Evolutionary conservation across 2,797 vertebrate genomes (phyloP).

Genomic region (Australoheros facetus): DNA sequence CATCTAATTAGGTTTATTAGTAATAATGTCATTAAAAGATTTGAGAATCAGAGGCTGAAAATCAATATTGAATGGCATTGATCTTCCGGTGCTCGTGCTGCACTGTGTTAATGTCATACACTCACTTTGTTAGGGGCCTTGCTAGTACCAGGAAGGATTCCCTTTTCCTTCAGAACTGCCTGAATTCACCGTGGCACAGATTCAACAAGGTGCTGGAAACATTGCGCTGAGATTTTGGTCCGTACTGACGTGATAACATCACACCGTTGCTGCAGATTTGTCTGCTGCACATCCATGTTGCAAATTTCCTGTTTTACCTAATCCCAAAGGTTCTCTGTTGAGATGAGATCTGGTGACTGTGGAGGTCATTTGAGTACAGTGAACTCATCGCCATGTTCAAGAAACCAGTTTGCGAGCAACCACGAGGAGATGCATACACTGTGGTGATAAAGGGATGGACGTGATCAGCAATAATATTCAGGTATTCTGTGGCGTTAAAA

Average conservation of each 20-base stretch:
- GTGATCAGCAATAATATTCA: background rate
- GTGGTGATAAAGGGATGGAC: background rate
- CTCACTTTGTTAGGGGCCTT: background rate
- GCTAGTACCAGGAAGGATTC: background rate
- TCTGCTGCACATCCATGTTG: background rate
- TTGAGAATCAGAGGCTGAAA: background rate
- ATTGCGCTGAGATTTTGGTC: background rate
- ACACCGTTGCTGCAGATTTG: background rate
- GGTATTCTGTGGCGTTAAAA: background rate
- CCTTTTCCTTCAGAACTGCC: background rate
- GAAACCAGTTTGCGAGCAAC: background rate
- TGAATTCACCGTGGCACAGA: too few relatives aligned
- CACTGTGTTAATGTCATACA: background rate
- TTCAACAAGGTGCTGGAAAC: background rate
- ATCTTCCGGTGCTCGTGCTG: background rate
- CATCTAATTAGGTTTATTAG: background rate
- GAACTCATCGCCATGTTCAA: background rate
- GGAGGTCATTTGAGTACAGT: background rate
- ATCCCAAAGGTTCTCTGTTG: background rate
- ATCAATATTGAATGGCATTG: background rate
- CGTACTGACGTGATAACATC: background rate
- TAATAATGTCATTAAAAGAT: background rate
- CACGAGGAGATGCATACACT: background rate
- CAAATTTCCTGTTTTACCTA: background rate
- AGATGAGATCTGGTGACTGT: background rate